Conservation (phyloP, 2,797 vertebrate genomes). For the Cygnus olor region DNA sequence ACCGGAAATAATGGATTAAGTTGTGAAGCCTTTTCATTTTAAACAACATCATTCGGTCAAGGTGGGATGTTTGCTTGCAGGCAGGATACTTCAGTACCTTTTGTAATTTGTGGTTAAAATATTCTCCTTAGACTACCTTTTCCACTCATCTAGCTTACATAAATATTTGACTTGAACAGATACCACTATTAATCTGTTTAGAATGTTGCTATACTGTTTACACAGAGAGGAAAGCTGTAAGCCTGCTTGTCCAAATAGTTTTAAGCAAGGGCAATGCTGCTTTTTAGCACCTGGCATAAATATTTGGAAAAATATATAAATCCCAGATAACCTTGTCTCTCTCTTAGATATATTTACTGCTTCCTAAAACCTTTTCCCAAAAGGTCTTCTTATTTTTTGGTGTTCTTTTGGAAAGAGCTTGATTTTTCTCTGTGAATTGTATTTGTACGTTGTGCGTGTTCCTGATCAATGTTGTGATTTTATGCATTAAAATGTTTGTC, state of each 20-base stretch:
- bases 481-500: not conserved
- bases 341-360: constrained; percentile 69
- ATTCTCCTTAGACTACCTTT: constrained; percentile 76
- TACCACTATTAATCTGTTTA: constrained; percentile 84
- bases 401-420: not conserved
- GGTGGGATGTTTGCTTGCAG: constrained; percentile 58
- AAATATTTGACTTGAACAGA: constrained; percentile 85
- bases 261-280: constrained; percentile 77
- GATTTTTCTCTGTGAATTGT: not conserved
- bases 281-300: constrained; percentile 85
- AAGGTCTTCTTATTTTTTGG: not conserved
- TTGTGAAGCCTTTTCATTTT: constrained; percentile 52
- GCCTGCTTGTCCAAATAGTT: constrained; percentile 75
- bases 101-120: constrained; percentile 70
- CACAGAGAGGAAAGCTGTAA: constrained; percentile 77
- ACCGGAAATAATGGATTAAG: constrained; percentile 71
- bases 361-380: constrained; percentile 66
- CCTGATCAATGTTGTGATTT: not conserved
- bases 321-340: constrained; percentile 78
- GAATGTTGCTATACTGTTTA: constrained; percentile 80
- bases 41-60: constrained; percentile 63
- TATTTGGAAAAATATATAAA: constrained; percentile 82
- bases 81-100: constrained; percentile 69
- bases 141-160: constrained; percentile 71
- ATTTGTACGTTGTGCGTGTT: not conserved